Percentiles rank a stretch among this genome's conserved stretches.
Evolutionary conservation across 2,113 vertebrate species (phyloP).

Genomic region (Sus scrofa): T2T-Sscrofa CM000812.6:136223501-136224000

Average conservation of each 20-base stretch:
- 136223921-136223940: too few relatives aligned
- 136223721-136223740: neutral
- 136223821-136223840: neutral
- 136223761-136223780: neutral
- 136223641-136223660: slow-evolving; percentile 87
- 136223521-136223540: slow-evolving; percentile 96
- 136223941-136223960: too few relatives aligned
- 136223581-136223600: slow-evolving; percentile 94
- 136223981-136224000: too few relatives aligned
- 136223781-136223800: neutral
- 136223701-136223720: neutral
- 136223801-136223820: neutral
- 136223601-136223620: slow-evolving; percentile 91
- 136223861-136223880: too few relatives aligned
- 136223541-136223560: slow-evolving; percentile 93
- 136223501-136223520: slow-evolving; percentile 82
- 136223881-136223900: too few relatives aligned
- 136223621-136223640: slow-evolving; percentile 86
- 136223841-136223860: neutral
- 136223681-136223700: slow-evolving; percentile 77
- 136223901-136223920: too few relatives aligned
- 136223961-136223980: too few relatives aligned
- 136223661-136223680: slow-evolving; percentile 86
- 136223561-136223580: slow-evolving; percentile 93
- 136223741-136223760: neutral